Evolutionary conservation across 2,888 invertebrate species (phyloP).

Genomic region (Scelioninae gen. 2): DNA sequence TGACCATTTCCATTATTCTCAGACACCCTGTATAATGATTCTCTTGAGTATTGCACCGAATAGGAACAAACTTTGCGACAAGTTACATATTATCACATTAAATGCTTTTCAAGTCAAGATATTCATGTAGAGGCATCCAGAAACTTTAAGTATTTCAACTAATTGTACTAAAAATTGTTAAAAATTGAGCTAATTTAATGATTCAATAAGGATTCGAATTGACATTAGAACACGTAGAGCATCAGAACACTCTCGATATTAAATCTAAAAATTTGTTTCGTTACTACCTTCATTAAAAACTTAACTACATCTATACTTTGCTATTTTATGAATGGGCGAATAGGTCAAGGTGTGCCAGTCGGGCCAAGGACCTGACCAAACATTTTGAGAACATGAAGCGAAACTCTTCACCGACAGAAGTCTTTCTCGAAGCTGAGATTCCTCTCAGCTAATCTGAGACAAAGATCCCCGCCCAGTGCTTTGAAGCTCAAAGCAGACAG

Average conservation of each 20-base stretch:
- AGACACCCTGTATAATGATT: too few relatives aligned
- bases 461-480: constrained; percentile 70
- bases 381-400: constrained; percentile 72
- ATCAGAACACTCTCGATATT: too few relatives aligned
- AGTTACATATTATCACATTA: neutral
- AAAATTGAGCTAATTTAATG: too few relatives aligned
- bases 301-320: constrained; percentile 55
- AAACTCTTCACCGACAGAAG: constrained; percentile 51
- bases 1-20: too few relatives aligned
- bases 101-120: constrained; percentile 14
- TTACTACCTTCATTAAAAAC: constrained; percentile 28
- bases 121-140: too few relatives aligned
- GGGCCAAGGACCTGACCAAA: constrained; percentile 72
- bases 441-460: constrained; percentile 70
- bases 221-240: too few relatives aligned
- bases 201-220: too few relatives aligned
- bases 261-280: too few relatives aligned
- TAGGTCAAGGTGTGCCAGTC: constrained; percentile 71
- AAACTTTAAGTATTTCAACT: too few relatives aligned
- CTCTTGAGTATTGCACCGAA: too few relatives aligned
- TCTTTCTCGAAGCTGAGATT: constrained; percentile 60
- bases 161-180: too few relatives aligned
- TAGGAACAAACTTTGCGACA: neutral
- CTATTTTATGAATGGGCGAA: constrained; percentile 62
- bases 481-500: constrained; percentile 71